These are phyloP conservation scores for Aphelinus certus DNA, from an alignment of 1,140 invertebrate genomes.

Conservation along the genomic window DNA sequence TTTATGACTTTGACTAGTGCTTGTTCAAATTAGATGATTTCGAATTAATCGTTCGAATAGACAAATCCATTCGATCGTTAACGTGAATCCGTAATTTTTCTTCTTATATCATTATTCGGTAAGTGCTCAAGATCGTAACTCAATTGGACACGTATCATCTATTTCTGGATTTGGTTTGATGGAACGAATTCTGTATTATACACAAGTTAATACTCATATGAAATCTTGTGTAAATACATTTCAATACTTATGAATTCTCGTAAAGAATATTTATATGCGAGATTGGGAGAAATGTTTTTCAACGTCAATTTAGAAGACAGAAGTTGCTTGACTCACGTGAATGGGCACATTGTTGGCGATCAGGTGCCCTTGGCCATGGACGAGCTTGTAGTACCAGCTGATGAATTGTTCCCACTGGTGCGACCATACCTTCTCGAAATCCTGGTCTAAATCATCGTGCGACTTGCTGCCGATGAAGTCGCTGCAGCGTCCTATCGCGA, in stretches of 20 bases:
- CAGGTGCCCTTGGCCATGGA: slow-evolving; percentile 55
- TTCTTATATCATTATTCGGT: too few relatives aligned
- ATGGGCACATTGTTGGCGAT: slow-evolving; percentile 50
- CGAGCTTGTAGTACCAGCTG: slow-evolving; percentile 61
- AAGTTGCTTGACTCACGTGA: slow-evolving; percentile 49
- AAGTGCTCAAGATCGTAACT: too few relatives aligned
- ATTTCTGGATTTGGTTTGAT: too few relatives aligned
- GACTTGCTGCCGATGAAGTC: slow-evolving; percentile 79
- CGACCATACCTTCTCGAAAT: slow-evolving; percentile 77
- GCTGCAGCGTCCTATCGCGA: slow-evolving; percentile 79
- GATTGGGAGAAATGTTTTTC: neutral
- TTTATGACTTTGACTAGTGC: too few relatives aligned
- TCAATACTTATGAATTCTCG: neutral
- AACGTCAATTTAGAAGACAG: neutral
- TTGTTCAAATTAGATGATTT: neutral
- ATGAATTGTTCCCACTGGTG: slow-evolving; percentile 90
- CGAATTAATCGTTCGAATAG: neutral
- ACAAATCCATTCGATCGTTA: too few relatives aligned
- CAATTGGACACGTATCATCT: too few relatives aligned
- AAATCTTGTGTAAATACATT: neutral
- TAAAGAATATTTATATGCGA: neutral
- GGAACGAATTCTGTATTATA: too few relatives aligned
- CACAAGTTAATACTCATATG: too few relatives aligned
- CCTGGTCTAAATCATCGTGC: slow-evolving; percentile 87
- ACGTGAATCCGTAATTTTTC: too few relatives aligned